phyloP scores from a whole-genome alignment of 2,888 invertebrate genomes.

The Aporophyla lueneburgensis region DNA sequence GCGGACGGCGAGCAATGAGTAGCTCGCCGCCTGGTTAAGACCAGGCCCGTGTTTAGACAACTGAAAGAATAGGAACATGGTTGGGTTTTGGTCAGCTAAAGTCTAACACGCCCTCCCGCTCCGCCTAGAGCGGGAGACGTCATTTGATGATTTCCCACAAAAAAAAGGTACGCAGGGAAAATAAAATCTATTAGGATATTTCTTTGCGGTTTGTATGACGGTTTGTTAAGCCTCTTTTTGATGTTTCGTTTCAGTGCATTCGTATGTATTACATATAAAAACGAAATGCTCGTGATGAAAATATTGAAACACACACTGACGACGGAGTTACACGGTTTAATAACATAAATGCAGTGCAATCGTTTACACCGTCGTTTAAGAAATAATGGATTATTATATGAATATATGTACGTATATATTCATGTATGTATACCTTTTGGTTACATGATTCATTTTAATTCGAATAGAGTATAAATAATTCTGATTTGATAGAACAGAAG shows the following conservation, averaged over 20 bases:
- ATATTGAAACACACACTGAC: conserved; percentile 69
- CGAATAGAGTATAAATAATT: neutral
- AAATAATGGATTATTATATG: conserved; percentile 72
- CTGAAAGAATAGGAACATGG: no score
- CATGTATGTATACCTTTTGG: neutral
- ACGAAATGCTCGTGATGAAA: conserved; percentile 72
- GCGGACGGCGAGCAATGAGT: no score
- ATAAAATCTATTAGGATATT: neutral
- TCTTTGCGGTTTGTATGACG: neutral
- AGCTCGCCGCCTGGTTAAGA: no score
- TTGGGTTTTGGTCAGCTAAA: no score
- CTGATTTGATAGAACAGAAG: neutral
- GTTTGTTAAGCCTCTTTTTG: neutral
- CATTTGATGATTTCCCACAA: no score
- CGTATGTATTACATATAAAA: conserved; percentile 71
- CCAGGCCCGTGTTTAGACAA: no score
- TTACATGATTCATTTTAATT: neutral
- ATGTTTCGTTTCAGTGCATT: neutral
- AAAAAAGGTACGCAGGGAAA: no score
- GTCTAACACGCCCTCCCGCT: no score
- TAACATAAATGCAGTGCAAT: conserved; percentile 74
- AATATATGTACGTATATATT: no score
- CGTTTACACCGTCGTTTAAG: conserved; percentile 72
- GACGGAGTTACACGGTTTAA: conserved; percentile 65
- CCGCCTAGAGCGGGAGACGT: no score